These are phyloP conservation scores for Coremacera marginata DNA, from an alignment of 2,888 invertebrate genomes.

Conservation along the genomic window DNA sequence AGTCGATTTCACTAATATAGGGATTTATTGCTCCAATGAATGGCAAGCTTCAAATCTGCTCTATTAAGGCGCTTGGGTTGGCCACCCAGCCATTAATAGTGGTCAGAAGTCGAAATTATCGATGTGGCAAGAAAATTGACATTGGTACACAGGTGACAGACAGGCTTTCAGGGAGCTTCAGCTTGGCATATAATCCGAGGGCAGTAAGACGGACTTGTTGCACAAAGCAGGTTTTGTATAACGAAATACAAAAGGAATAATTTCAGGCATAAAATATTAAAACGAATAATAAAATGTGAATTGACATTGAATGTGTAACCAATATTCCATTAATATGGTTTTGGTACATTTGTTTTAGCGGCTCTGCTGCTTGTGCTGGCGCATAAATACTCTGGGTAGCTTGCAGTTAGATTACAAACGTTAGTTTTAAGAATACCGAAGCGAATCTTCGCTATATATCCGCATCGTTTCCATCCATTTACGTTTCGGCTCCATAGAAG, in stretches of 20 bases:
- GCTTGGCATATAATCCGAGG: too few relatives aligned
- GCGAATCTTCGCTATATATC: neutral
- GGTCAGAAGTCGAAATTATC: constrained; percentile 6
- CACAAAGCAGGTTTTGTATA: neutral
- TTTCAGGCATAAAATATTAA: neutral
- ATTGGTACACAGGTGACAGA: neutral
- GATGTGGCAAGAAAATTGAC: constrained; percentile 34
- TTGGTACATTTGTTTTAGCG: constrained; percentile 11
- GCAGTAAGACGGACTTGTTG: neutral
- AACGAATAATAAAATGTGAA: constrained; percentile 14
- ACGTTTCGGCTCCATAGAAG: neutral
- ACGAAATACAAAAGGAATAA: neutral
- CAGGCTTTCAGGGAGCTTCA: neutral
- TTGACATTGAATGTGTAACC: constrained; percentile 14
- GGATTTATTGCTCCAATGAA: constrained; percentile 11
- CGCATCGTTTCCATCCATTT: neutral
- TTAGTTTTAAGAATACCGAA: constrained; percentile 19
- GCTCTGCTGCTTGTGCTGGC: constrained; percentile 1
- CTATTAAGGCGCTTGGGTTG: neutral
- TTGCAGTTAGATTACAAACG: constrained; percentile 48
- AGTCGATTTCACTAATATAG: constrained; percentile 34
- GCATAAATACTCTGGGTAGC: constrained; percentile 59
- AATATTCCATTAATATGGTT: neutral
- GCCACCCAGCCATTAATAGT: neutral
- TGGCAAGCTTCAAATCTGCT: neutral